These are phyloP conservation scores for Struthidea cinerea DNA, from an alignment of 2,113 vertebrate species.

Conservation along the genomic window DNA sequence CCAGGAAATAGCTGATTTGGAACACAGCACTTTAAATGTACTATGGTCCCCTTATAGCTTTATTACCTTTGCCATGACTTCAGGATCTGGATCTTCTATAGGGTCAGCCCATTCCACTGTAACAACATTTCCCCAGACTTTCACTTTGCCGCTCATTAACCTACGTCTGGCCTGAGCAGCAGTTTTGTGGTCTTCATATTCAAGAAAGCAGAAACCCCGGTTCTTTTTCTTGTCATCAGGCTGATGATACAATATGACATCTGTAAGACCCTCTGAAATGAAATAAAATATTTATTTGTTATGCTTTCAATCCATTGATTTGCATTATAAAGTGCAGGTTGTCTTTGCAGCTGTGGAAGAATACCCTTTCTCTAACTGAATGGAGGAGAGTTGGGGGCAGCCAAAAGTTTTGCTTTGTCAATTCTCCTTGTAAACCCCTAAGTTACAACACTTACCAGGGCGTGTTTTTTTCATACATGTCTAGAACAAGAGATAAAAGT, in stretches of 20 bases:
- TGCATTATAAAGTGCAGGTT: background rate
- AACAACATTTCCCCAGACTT: conserved; percentile 96
- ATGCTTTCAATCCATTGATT: background rate
- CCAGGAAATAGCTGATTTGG: background rate
- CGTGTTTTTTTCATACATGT: background rate
- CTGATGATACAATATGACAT: conserved; percentile 97
- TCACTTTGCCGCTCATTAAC: conserved; percentile 98
- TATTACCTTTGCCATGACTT: conserved; percentile 97
- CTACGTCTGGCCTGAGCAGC: conserved; percentile 95
- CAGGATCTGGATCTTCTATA: conserved; percentile 97
- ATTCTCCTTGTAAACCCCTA: background rate
- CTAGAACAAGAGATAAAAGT: background rate
- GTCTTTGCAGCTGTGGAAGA: background rate
- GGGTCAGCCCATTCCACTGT: conserved; percentile 99
- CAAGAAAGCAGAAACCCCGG: conserved; percentile 96
- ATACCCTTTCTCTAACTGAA: background rate
- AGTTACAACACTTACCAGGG: background rate
- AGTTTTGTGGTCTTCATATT: conserved; percentile 98
- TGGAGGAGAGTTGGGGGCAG: background rate
- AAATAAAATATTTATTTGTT: conserved; percentile 22
- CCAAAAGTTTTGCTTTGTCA: background rate
- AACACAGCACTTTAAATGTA: background rate
- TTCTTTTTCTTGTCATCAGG: conserved; percentile 99
- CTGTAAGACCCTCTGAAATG: conserved; percentile 92
- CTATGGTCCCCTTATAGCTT: background rate